These are phyloP conservation scores for Heteronetta atricapilla DNA, from an alignment of 2,113 vertebrate genomes.

Conservation along the genomic window DNA sequence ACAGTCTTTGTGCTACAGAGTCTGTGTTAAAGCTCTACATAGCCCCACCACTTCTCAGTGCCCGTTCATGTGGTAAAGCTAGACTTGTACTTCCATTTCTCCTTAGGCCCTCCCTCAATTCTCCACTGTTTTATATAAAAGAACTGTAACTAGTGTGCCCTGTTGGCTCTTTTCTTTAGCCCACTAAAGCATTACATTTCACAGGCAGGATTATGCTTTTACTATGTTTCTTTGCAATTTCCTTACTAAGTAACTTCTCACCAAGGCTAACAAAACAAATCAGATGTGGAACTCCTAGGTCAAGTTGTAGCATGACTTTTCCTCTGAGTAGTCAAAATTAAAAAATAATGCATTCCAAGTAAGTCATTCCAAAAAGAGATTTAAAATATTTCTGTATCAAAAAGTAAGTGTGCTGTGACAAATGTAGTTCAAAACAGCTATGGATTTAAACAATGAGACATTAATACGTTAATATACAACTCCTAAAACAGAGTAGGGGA, in stretches of 20 bases:
- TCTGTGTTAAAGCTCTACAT: not conserved
- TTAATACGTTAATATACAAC: not conserved
- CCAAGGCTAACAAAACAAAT: conserved; percentile 19
- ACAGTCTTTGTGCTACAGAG: conserved; percentile 6
- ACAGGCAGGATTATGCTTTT: not conserved
- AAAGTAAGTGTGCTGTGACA: not conserved
- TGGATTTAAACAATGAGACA: not conserved
- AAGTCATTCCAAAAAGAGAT: not conserved
- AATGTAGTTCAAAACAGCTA: not conserved
- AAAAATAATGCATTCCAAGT: not conserved
- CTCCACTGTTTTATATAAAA: conserved; percentile 6
- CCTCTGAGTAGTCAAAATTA: not conserved
- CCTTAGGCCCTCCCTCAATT: not conserved
- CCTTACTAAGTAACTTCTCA: not conserved
- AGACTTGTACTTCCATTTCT: not conserved
- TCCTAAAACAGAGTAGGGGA: not conserved
- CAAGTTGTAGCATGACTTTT: conserved; percentile 10
- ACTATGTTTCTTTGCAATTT: not conserved
- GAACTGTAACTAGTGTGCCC: not conserved
- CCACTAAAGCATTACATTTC: not conserved
- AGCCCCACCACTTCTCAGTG: not conserved
- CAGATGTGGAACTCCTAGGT: not conserved
- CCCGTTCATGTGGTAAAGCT: conserved; percentile 3
- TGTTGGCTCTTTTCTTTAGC: not conserved
- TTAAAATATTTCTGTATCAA: not conserved